Evolutionary conservation across 1,140 invertebrate species (phyloP).

Genomic region (Pseudobourletiella spinata): DNA sequence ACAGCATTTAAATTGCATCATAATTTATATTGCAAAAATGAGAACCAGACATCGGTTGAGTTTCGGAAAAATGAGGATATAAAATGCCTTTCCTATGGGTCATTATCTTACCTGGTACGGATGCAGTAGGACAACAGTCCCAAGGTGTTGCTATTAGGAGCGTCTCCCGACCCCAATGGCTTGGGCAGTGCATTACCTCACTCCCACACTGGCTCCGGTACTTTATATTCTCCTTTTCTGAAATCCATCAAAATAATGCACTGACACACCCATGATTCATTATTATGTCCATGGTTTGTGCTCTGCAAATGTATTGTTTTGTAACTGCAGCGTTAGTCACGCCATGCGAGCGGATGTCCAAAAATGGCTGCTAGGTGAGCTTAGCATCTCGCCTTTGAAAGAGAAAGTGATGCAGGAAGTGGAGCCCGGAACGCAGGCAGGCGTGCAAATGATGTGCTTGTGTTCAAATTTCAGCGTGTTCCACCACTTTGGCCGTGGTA

Average conservation of each 20-base stretch:
- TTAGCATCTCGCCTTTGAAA: not conserved
- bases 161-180: not conserved
- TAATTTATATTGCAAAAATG: not conserved
- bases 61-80: too few relatives aligned
- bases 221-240: constrained; percentile 20
- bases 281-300: not conserved
- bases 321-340: not conserved
- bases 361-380: not conserved
- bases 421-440: too few relatives aligned
- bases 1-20: not conserved
- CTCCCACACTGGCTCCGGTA: constrained; percentile 13
- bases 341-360: not conserved
- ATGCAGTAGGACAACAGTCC: constrained; percentile 22
- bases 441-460: not conserved
- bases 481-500: not conserved
- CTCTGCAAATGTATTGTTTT: not conserved
- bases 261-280: too few relatives aligned
- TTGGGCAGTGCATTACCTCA: not conserved
- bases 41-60: too few relatives aligned
- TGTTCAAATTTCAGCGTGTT: not conserved
- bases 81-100: not conserved
- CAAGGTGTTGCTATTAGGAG: constrained; percentile 24
- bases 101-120: constrained; percentile 18
- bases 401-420: not conserved
- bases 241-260: not conserved